Conservation (phyloP, 2,888 invertebrate species). For the Liposcelis brunnea region DNA sequence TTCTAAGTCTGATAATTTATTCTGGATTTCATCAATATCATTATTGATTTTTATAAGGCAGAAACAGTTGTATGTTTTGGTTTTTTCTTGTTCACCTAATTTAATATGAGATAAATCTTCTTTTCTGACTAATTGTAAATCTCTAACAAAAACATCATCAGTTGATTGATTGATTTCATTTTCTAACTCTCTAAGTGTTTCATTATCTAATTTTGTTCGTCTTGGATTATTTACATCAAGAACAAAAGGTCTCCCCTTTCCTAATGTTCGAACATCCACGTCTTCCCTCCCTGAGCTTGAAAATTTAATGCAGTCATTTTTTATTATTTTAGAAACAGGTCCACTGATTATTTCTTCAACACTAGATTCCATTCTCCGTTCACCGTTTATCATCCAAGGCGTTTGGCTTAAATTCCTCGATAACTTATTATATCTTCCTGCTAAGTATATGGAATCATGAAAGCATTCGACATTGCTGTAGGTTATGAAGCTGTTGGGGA, state of each 20-base stretch:
- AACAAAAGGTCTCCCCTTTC: slow-evolving; percentile 83
- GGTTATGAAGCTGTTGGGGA: slow-evolving; percentile 26
- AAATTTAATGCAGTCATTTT: slow-evolving; percentile 51
- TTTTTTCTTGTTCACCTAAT: slow-evolving; percentile 73
- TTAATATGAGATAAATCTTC: slow-evolving; percentile 53
- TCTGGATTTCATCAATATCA: background rate
- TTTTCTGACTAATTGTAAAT: slow-evolving; percentile 45
- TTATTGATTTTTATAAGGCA: slow-evolving; percentile 28
- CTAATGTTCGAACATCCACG: slow-evolving; percentile 88
- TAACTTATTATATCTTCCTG: slow-evolving; percentile 66
- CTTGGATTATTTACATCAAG: slow-evolving; percentile 62
- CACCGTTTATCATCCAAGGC: slow-evolving; percentile 78
- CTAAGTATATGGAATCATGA: slow-evolving; percentile 46
- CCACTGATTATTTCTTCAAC: slow-evolving; percentile 77
- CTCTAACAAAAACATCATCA: slow-evolving; percentile 34
- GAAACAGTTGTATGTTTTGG: slow-evolving; percentile 71
- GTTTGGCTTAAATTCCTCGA: slow-evolving; percentile 78
- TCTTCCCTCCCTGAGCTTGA: slow-evolving; percentile 91
- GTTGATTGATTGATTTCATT: slow-evolving; percentile 37
- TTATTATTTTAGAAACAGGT: slow-evolving; percentile 40
- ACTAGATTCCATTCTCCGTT: slow-evolving; percentile 63
- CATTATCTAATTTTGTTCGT: slow-evolving; percentile 30
- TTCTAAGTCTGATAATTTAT: slow-evolving; percentile 29
- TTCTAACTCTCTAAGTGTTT: slow-evolving; percentile 38
- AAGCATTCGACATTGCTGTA: slow-evolving; percentile 35